Percentiles rank a stretch among this genome's conserved stretches.
These are phyloP conservation scores for Sebastes variabilis DNA, from an alignment of 2,797 vertebrate genomes.

Conservation along the genomic window DNA sequence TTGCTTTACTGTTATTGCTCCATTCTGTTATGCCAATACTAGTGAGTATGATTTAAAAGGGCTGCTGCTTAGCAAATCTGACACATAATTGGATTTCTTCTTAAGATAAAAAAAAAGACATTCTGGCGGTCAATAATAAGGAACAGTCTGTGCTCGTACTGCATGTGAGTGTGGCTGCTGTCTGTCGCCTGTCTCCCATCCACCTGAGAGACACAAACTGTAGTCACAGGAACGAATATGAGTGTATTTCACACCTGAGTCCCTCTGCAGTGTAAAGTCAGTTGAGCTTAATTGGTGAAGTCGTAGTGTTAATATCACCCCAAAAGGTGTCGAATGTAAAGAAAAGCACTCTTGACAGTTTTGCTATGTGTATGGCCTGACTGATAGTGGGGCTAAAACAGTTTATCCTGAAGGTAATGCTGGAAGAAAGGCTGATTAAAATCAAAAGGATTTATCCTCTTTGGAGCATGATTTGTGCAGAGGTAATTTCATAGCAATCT, in stretches of 20 bases:
- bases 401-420: background rate
- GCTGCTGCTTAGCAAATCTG: slow-evolving; percentile 23
- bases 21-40: slow-evolving; percentile 23
- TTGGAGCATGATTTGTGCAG: background rate
- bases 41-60: slow-evolving; percentile 29
- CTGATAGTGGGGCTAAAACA: background rate
- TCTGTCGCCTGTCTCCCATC: background rate
- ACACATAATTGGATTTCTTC: slow-evolving; percentile 58
- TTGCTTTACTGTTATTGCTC: slow-evolving; percentile 9
- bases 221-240: background rate
- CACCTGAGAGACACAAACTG: background rate
- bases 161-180: background rate
- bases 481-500: background rate
- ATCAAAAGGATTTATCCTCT: background rate
- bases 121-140: slow-evolving; percentile 31
- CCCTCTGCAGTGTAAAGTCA: background rate
- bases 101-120: slow-evolving; percentile 26
- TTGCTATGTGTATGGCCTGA: background rate
- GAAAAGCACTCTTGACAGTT: background rate
- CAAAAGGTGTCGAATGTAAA: background rate
- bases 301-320: background rate
- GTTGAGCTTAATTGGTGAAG: background rate
- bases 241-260: background rate
- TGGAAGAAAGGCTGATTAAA: background rate
- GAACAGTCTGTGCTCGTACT: slow-evolving; percentile 25